Evolutionary conservation across 2,888 invertebrate species (phyloP), one percentile per base, ranked within the genome.

Genomic region (Philopedon plagiatum): DNA sequence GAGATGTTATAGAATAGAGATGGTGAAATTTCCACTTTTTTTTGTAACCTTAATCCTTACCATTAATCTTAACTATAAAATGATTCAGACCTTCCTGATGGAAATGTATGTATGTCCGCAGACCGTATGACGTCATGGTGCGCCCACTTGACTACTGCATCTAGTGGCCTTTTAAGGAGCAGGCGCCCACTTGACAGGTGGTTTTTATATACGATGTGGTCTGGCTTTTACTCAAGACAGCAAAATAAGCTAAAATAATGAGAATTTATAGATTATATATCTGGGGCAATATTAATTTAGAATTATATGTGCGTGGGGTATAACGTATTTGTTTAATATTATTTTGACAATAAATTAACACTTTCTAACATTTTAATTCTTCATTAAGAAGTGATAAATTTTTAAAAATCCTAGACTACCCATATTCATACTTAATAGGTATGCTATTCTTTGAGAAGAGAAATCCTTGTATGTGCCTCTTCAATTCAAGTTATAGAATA

Each of bases 141-240:
- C 61, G 56, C 68, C 68, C 68, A 68, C 68, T 61, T 41, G 29
- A 21, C 61, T 32, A 61, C 68, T 68, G 68, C 68, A 68, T 61
- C 51, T 56, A 65, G 39, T 71, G 65, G 51, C 71, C 65, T 61
- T 71, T 46, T 46, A 71, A 21, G 71, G 65, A 54, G 54, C 39
- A 60, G 64, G 65, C 65, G 37, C 71, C 71, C 71, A 71, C 71
- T 54, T 51, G 46, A 61, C 71, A 71, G 71, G 71, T 71, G 71
- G 61, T 41, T 61, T n/a, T 68, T 37, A 60, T 49, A 49, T 51
- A 60, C 39, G 67, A 60, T 32, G 21, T 39, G 60, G 60, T 67
- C 49, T 37, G 60, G 57, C 46, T 57, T 19, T 13, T 1, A 54
- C 37, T 63, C 29, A 46, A 26, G 26, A 7, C 26, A 7, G 26